These are phyloP conservation scores for Hafferia zeledoni DNA, from an alignment of 2,797 vertebrate species.

Conservation along the genomic window DNA sequence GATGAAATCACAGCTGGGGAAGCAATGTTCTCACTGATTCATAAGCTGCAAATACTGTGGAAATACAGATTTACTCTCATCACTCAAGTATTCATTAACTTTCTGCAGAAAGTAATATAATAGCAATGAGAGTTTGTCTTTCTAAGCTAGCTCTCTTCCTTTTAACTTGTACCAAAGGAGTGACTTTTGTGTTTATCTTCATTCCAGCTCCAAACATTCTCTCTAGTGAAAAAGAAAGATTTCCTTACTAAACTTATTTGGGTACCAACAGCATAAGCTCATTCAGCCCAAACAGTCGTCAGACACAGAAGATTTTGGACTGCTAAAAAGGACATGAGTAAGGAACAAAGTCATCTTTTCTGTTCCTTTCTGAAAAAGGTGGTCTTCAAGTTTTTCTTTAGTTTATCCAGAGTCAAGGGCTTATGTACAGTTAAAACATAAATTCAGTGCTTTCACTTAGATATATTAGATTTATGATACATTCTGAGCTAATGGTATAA, in stretches of 20 bases:
- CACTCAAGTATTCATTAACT: neutral
- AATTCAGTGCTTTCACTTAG: neutral
- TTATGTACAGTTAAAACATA: neutral
- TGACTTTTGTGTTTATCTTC: neutral
- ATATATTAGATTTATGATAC: neutral
- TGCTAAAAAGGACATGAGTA: neutral
- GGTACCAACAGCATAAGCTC: neutral
- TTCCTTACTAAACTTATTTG: neutral
- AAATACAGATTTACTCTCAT: neutral
- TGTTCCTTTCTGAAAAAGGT: neutral
- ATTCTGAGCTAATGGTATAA: neutral
- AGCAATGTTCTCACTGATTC: neutral
- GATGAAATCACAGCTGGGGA: slow-evolving; percentile 11
- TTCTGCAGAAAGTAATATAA: neutral
- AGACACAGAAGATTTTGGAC: neutral
- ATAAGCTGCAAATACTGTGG: neutral
- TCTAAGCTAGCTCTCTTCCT: neutral
- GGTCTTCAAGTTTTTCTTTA: neutral
- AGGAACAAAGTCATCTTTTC: neutral
- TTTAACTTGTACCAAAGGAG: neutral
- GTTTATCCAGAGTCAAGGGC: neutral
- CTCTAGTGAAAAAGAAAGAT: neutral
- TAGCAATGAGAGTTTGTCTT: slow-evolving; percentile 14
- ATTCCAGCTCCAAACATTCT: neutral
- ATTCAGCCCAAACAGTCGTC: neutral